Percentiles rank a stretch among this genome's conserved stretches.
phyloP scores from a whole-genome alignment of 2,797 vertebrate genomes.

The Fundulus diaphanus region DNA sequence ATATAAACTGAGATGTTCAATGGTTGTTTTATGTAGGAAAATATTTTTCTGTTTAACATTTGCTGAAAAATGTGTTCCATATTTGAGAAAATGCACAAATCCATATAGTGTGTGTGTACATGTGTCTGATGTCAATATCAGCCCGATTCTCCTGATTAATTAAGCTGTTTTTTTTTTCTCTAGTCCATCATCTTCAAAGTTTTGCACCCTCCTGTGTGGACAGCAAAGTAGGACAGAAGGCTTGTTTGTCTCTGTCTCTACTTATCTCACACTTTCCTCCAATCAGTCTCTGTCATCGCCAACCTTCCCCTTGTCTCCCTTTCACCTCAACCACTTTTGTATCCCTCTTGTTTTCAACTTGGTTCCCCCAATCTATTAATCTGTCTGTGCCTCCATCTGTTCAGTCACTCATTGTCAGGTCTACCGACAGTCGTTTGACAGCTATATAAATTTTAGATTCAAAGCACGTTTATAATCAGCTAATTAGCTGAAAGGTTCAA shows the following conservation, averaged over 20 bases:
- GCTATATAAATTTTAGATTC: conserved; percentile 52
- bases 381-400: conserved; percentile 47
- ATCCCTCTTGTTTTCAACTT: conserved; percentile 25
- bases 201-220: background rate
- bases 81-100: background rate
- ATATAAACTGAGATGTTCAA: too few relatives aligned
- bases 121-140: background rate
- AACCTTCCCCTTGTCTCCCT: conserved; percentile 2
- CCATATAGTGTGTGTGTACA: too few relatives aligned
- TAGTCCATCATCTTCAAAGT: conserved; percentile 20
- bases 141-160: background rate
- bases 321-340: conserved; percentile 44
- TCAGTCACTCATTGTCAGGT: conserved; percentile 9
- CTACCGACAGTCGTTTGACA: conserved; percentile 37
- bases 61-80: background rate
- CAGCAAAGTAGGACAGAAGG: conserved; percentile 15
- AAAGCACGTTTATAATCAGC: conserved; percentile 36
- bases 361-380: conserved; percentile 32
- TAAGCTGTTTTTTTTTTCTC: background rate
- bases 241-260: conserved; percentile 3
- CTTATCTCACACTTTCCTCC: conserved; percentile 22
- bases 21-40: background rate
- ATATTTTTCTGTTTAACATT: background rate
- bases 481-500: conserved; percentile 51
- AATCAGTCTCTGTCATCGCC: conserved; percentile 49